Base-by-base conservation (phyloP, 2,113 vertebrate species). In the Malurus cyaneus region DNA sequence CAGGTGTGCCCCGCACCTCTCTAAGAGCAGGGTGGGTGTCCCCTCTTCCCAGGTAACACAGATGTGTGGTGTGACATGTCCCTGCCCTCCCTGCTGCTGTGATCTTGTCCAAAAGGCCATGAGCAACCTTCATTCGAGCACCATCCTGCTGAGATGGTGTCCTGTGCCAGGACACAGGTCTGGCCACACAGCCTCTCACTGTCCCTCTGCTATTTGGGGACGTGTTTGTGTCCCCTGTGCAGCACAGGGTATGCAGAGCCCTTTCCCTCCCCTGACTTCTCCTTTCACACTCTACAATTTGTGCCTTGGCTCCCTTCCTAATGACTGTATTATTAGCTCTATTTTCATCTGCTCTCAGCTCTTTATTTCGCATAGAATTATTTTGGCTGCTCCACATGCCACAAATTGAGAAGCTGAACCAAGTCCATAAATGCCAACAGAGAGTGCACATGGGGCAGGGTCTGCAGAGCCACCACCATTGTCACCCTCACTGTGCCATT, bases 261-360 rank as follows among this genome's bases (percentile, higher is more conserved):
- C 49, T 88, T 53, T 82, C 47, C 66, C 71, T 86, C 71, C 61
- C 78, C 86, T 92, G 89, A 80, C 72, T 92, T 96, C 62, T 92
- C 34, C 52, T 93, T 95, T 92, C 92, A 84, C 76, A 71, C 24
- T 78, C 39, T 95, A 83, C 56, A 87, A 89, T 88, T 90, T 81
- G 77, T 89, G 65, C 90, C 79, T 89, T 97, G 96, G 96, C 96
- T 91, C 25, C 69, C 11, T 93, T 97, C 93, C 93, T 97, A 97
- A 97, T 94, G 77, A 87, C 92, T 89, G 29, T 72, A 89, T 96
- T 93, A 96, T 97, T 97, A 97, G 93, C 87, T 97, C 67, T 61
- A 36, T 95, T 97, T 97, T 97, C 94, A 89, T 97, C 93, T 92
- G 49, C 95, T 97, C 95, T 91, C 91, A 62, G 64, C 91, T 92